Percentiles rank a stretch among this genome's conserved stretches.
Evolutionary conservation across 37 sponge, comb jelly and placozoan species (phyloP).

Genomic region (Crambe crambe): DNA sequence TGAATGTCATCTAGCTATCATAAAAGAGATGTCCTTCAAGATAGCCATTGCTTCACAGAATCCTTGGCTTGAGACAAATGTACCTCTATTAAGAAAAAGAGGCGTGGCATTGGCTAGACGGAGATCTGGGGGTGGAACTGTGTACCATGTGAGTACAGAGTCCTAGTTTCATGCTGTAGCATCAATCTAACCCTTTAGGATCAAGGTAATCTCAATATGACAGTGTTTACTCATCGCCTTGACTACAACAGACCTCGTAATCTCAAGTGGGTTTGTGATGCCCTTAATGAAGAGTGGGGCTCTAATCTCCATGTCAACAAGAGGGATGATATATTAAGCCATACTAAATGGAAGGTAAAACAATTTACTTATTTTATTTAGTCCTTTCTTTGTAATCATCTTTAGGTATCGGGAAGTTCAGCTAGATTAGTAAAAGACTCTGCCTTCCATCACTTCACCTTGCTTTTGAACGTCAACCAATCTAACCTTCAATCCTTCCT

Average conservation of each 20-base stretch:
- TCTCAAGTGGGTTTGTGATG: slow-evolving; percentile 48
- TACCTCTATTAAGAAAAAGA: slow-evolving; percentile 33
- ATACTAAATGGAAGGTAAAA: slow-evolving; percentile 48
- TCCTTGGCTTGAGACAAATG: slow-evolving; percentile 82
- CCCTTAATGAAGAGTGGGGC: slow-evolving; percentile 60
- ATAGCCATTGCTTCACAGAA: no score
- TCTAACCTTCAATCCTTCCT: slow-evolving; percentile 20
- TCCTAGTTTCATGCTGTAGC: neutral
- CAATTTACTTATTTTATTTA: neutral
- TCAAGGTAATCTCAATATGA: slow-evolving; percentile 77
- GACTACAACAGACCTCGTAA: slow-evolving; percentile 69
- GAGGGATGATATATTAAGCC: slow-evolving; percentile 62
- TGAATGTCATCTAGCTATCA: no score
- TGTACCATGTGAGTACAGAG: slow-evolving; percentile 78
- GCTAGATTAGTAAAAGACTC: slow-evolving; percentile 51
- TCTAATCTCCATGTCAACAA: slow-evolving; percentile 47
- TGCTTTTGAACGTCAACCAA: slow-evolving; percentile 61
- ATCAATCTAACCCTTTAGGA: slow-evolving; percentile 39
- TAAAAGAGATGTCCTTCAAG: no score
- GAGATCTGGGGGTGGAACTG: slow-evolving; percentile 86
- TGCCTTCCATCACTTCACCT: slow-evolving; percentile 86
- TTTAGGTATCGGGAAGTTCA: slow-evolving; percentile 88
- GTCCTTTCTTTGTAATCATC: neutral
- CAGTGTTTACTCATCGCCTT: slow-evolving; percentile 52
- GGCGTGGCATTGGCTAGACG: slow-evolving; percentile 66